These are phyloP conservation scores for Ramazzottius varieornatus DNA, from an alignment of 2,888 invertebrate species.

Conservation along the genomic window DNA sequence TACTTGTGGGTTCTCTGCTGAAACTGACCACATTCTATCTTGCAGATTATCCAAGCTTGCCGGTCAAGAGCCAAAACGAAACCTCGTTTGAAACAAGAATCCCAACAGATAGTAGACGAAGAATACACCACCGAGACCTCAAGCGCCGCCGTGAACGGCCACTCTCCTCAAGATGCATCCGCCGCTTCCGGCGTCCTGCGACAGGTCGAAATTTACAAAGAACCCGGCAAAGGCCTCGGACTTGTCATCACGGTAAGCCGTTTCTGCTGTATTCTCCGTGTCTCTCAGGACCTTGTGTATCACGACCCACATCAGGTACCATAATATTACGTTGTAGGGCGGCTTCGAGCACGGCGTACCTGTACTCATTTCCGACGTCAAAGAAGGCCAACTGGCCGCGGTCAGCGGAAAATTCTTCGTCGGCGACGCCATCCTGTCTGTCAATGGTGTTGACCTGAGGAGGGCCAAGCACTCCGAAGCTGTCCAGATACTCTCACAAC, in stretches of 20 bases:
- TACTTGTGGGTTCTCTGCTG: too few relatives aligned
- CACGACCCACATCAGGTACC: neutral
- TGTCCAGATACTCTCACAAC: constrained; percentile 46
- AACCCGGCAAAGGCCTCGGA: constrained; percentile 49
- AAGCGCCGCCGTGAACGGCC: too few relatives aligned
- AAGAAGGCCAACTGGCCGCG: constrained; percentile 47
- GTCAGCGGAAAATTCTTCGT: constrained; percentile 43
- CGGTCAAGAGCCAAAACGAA: too few relatives aligned
- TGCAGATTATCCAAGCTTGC: neutral
- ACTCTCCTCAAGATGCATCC: too few relatives aligned
- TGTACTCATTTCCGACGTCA: constrained; percentile 52
- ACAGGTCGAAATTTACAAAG: constrained; percentile 37
- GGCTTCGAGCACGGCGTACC: constrained; percentile 63
- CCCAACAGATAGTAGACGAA: too few relatives aligned
- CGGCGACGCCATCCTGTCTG: constrained; percentile 55
- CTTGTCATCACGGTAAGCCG: constrained; percentile 48
- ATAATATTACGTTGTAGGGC: constrained; percentile 30
- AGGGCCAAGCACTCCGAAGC: constrained; percentile 54
- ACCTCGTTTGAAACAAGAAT: too few relatives aligned
- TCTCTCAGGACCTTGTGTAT: neutral
- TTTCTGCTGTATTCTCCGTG: neutral
- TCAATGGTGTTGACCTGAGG: constrained; percentile 47
- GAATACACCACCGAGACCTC: too few relatives aligned
- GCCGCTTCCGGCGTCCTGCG: constrained; percentile 22
- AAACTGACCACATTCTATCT: too few relatives aligned